Conservation (phyloP, 2,797 vertebrate species). For the Poecilia velifera region DNA sequence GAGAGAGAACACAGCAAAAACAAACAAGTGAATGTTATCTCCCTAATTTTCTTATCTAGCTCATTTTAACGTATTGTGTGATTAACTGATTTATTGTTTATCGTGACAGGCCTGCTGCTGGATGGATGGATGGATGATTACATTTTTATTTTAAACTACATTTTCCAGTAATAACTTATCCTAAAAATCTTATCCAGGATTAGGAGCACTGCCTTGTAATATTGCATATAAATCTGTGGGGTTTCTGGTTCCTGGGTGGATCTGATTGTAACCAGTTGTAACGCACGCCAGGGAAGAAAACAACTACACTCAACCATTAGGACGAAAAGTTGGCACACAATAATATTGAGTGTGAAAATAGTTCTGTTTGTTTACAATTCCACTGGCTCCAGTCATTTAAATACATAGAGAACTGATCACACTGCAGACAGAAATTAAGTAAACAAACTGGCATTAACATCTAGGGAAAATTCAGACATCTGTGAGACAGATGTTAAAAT, state of each 20-base stretch:
- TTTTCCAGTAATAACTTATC: background rate
- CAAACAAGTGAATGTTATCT: too few relatives aligned
- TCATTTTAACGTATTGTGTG: too few relatives aligned
- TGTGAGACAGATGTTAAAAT: background rate
- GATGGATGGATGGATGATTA: background rate
- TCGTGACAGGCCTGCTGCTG: background rate
- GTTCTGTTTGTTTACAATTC: constrained; percentile 5
- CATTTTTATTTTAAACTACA: background rate
- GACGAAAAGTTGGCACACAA: constrained; percentile 5
- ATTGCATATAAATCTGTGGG: background rate
- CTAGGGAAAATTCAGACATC: background rate
- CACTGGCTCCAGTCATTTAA: background rate
- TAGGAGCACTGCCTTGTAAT: background rate
- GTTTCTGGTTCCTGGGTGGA: background rate
- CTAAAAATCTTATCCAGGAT: background rate
- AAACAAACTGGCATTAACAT: background rate
- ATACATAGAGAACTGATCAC: background rate
- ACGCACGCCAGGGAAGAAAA: background rate
- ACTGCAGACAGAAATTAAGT: background rate
- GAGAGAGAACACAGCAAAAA: too few relatives aligned
- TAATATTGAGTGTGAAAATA: background rate
- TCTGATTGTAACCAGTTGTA: background rate
- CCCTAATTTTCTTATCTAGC: too few relatives aligned
- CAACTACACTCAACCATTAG: background rate
- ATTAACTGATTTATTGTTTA: too few relatives aligned